phyloP scores from a whole-genome alignment of 2,888 invertebrate genomes.

The Pristionchus mayeri region DNA sequence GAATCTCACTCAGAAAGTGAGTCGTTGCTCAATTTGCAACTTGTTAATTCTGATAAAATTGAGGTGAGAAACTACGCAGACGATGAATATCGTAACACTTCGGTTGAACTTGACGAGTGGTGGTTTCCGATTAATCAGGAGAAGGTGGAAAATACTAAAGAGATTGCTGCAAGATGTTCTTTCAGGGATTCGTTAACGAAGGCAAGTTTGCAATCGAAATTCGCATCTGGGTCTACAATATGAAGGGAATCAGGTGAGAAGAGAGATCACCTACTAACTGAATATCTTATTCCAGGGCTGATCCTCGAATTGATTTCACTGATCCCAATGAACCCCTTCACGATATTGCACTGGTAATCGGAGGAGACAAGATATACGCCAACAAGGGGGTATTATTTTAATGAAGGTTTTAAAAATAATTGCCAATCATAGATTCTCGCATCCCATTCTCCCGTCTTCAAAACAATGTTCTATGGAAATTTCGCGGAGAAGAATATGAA shows the following conservation, averaged over 20 bases:
- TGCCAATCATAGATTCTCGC: constrained; percentile 7
- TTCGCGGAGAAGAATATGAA: not conserved
- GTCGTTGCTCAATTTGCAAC: too few relatives aligned
- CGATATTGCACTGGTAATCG: not conserved
- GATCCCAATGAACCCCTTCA: not conserved
- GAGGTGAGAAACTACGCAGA: too few relatives aligned
- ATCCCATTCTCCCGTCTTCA: not conserved
- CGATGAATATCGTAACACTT: too few relatives aligned
- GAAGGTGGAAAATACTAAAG: too few relatives aligned
- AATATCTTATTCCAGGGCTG: not conserved
- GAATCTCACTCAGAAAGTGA: too few relatives aligned
- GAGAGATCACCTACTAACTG: not conserved
- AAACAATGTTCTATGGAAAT: not conserved
- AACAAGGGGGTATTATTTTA: not conserved
- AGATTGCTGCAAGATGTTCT: too few relatives aligned
- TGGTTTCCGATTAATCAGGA: too few relatives aligned
- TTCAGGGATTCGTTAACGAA: too few relatives aligned
- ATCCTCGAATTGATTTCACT: not conserved
- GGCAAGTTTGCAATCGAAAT: not conserved
- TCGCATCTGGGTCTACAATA: not conserved
- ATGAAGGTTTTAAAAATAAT: too few relatives aligned
- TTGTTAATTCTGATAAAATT: too few relatives aligned
- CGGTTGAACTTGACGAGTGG: too few relatives aligned
- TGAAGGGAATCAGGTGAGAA: not conserved
- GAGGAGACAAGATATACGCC: not conserved